Evolutionary conservation across 2,888 invertebrate species (phyloP).

Genomic region (Marasmarcha lunaedactyla): DNA sequence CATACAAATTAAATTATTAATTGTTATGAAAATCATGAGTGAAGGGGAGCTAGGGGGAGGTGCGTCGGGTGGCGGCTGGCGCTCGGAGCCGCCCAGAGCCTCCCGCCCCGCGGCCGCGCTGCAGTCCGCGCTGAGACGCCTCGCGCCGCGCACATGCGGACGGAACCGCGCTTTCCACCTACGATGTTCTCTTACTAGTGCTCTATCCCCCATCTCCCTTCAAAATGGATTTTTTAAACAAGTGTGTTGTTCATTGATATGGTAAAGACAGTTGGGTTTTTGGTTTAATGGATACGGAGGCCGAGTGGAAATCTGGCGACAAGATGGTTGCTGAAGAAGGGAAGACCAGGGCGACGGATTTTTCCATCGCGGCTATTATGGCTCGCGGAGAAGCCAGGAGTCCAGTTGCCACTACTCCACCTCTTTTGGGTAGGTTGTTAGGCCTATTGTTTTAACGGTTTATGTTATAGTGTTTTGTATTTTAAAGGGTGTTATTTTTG

Average conservation of each 20-base stretch:
- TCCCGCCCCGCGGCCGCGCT: slow-evolving; percentile 32
- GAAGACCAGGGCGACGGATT: slow-evolving; percentile 84
- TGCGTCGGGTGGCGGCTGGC: slow-evolving; percentile 23
- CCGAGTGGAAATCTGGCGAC: slow-evolving; percentile 41
- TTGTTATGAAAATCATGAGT: slow-evolving; percentile 1
- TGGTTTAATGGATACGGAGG: slow-evolving; percentile 59
- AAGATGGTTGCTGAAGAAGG: slow-evolving; percentile 63
- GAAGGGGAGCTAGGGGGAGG: slow-evolving; percentile 28
- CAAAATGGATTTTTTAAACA: too few relatives aligned
- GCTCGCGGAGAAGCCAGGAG: slow-evolving; percentile 71
- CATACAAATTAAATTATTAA: slow-evolving; percentile 1
- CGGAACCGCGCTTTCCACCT: slow-evolving; percentile 17
- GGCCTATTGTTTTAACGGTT: slow-evolving; percentile 36
- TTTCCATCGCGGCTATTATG: slow-evolving; percentile 97
- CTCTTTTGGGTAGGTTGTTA: slow-evolving; percentile 46
- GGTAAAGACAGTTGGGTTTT: too few relatives aligned
- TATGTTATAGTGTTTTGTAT: too few relatives aligned
- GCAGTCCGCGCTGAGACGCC: slow-evolving; percentile 1
- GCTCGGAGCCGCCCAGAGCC: slow-evolving; percentile 26
- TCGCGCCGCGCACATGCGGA: too few relatives aligned
- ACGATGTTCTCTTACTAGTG: slow-evolving; percentile 15
- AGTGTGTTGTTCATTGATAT: too few relatives aligned
- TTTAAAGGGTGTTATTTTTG: too few relatives aligned
- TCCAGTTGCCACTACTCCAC: slow-evolving; percentile 54
- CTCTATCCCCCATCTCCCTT: too few relatives aligned